Conservation (phyloP, 2,888 invertebrate species). For the Acanthosepion esculentum region DNA sequence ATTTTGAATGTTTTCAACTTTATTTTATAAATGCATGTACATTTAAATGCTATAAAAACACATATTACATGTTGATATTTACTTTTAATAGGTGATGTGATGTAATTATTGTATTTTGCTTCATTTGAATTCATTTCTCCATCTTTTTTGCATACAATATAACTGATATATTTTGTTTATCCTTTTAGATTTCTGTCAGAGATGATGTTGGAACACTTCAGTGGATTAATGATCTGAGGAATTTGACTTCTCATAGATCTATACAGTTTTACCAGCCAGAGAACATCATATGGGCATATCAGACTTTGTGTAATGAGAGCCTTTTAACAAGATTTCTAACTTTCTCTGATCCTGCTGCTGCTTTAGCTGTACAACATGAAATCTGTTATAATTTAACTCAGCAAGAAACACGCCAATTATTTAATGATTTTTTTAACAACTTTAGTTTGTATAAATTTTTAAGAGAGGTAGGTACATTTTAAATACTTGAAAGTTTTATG, state of each 20-base stretch:
- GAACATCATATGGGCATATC: not conserved
- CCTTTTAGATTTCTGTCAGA: conserved; percentile 8
- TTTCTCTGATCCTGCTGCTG: conserved; percentile 3
- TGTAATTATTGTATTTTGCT: too few species aligned
- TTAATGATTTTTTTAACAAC: conserved; percentile 36
- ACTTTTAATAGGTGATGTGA: too few species aligned
- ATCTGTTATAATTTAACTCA: conserved; percentile 36
- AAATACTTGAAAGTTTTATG: not conserved
- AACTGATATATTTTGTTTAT: not conserved
- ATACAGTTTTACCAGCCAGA: not conserved
- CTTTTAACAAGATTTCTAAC: conserved; percentile 2
- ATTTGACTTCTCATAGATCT: not conserved
- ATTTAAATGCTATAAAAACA: too few species aligned
- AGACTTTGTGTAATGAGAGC: conserved; percentile 34
- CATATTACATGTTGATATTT: too few species aligned
- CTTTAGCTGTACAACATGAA: conserved; percentile 24
- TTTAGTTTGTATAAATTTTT: not conserved
- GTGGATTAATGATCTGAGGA: conserved; percentile 36
- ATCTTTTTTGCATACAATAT: too few species aligned
- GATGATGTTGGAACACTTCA: conserved; percentile 42
- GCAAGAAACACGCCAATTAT: not conserved
- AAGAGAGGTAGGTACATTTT: conserved; percentile 15
- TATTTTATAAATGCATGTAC: too few species aligned
- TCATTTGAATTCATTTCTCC: too few species aligned
- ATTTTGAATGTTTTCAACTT: too few species aligned